A percentile compares a stretch with the other conserved stretches of the same genome.
These are phyloP conservation scores for Toxotes chatareus DNA, from an alignment of 2,113 vertebrate species.

Conservation along the genomic window DNA sequence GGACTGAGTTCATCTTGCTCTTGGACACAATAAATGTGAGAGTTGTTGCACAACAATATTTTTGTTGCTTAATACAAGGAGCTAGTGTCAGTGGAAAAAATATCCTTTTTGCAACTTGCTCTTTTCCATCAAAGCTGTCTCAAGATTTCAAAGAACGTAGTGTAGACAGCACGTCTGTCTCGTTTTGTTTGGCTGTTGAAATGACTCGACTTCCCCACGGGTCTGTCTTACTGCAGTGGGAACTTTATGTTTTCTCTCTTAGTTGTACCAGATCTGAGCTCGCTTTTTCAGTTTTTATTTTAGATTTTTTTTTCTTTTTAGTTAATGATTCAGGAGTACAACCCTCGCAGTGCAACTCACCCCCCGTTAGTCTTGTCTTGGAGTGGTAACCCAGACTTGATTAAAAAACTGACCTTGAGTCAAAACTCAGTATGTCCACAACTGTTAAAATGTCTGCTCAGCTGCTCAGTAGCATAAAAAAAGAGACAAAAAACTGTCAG, in stretches of 20 bases:
- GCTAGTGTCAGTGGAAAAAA: conserved; percentile 34
- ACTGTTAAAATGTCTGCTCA: conserved; percentile 43
- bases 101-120: conserved; percentile 40
- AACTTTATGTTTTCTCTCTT: conserved; percentile 44
- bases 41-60: conserved; percentile 57
- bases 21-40: conserved; percentile 43
- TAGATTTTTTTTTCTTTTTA: conserved; percentile 16
- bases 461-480: conserved; percentile 58
- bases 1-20: conserved; percentile 9
- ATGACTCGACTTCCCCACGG: conserved; percentile 50
- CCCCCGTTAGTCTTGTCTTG: conserved; percentile 23
- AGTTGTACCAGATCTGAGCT: conserved; percentile 40
- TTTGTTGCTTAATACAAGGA: conserved; percentile 59
- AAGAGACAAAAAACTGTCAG: conserved; percentile 42
- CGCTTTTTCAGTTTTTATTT: conserved; percentile 14
- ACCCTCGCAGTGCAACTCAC: conserved; percentile 1
- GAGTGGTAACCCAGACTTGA: conserved; percentile 23
- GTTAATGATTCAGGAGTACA: conserved; percentile 66
- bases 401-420: conserved; percentile 40
- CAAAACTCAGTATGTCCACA: conserved; percentile 25
- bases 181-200: conserved; percentile 68
- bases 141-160: conserved; percentile 50
- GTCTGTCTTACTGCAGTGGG: conserved; percentile 24
- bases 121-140: conserved; percentile 63
- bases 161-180: conserved; percentile 64